These are phyloP conservation scores for Megalonaias nervosa DNA, from an alignment of 1,140 invertebrate genomes.

Conservation along the genomic window DNA sequence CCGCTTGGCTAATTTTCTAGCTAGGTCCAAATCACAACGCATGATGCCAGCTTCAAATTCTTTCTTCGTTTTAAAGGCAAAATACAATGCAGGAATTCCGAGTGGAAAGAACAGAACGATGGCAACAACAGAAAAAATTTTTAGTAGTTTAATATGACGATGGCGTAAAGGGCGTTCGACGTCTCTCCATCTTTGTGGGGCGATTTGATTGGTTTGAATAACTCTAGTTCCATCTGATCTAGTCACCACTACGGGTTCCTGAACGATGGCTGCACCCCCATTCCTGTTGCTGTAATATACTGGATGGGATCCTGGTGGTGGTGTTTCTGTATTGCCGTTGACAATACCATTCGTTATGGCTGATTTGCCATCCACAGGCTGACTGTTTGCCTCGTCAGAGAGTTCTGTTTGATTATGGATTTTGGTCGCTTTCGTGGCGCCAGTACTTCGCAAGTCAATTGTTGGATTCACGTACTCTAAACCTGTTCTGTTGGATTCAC, in stretches of 20 bases:
- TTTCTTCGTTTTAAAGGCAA: conserved; percentile 46
- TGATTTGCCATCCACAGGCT: no score
- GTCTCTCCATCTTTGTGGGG: background rate
- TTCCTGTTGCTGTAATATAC: conserved; percentile 33
- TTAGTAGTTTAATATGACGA: conserved; percentile 39
- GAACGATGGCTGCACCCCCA: conserved; percentile 27
- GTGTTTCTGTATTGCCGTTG: background rate
- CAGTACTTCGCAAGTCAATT: background rate
- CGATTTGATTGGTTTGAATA: conserved; percentile 32
- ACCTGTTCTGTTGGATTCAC: background rate
- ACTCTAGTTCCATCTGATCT: conserved; percentile 23
- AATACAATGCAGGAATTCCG: conserved; percentile 50
- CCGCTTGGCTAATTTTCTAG: conserved; percentile 47
- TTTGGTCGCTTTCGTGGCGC: background rate
- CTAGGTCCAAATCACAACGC: conserved; percentile 51
- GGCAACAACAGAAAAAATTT: conserved; percentile 42
- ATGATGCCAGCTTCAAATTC: conserved; percentile 53
- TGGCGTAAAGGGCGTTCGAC: conserved; percentile 37
- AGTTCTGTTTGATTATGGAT: background rate
- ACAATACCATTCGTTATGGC: background rate
- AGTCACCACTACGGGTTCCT: conserved; percentile 32
- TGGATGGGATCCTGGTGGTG: conserved; percentile 6
- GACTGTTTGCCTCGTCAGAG: no score
- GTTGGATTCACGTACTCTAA: conserved; percentile 8
- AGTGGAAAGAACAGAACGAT: conserved; percentile 55